Evolutionary conservation across 2,797 vertebrate species (phyloP), one percentile per base, ranked within the genome.

Genomic region (Philypnodon macrostomus): DNA sequence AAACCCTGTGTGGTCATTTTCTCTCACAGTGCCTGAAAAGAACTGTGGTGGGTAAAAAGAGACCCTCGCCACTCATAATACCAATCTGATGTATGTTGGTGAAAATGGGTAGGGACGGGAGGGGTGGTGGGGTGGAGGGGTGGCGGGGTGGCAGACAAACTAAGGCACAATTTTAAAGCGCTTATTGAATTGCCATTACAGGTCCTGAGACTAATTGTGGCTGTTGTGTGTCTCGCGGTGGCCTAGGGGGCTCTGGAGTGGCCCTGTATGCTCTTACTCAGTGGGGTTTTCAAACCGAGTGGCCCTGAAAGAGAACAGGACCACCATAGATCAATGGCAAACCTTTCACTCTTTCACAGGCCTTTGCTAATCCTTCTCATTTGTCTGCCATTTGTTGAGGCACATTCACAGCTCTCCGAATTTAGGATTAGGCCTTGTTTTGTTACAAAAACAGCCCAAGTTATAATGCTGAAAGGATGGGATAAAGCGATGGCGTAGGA

Each of bases 361-460:
- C 77, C 75, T 68, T 67, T 47, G 70, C 85, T 90, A 90, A 90
- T 89, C 88, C 89, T 77, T 77, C 84, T 88, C 85, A 87, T 88
- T 89, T 88, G 88, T 89, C 86, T 81, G 76, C 80, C 87, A 83
- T 87, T 90, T 89, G 89, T 88, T 86, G 85, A 83, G 81, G 83
- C 81, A 84, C 82, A 88, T 88, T 89, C 87, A 89, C 78, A 76
- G 84, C 71, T 86, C 83, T 81, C 79, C 79, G 86, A 89, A 88
- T 89, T 89, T 87, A 84, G 85, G 87, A 90, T 90, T 89, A 90
- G 80, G 72, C 70, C 84, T 88, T 84, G 86, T 89, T 89, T 89
- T 86, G 87, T 90, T 88, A 89, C 85, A 88, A 88, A 90, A 89
- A 90, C 86, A 87, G 87, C 77, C 86, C 55, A 50, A 83, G 84